A percentile compares a stretch with the other conserved stretches of the same genome.
Evolutionary conservation across 2,113 vertebrate species (phyloP).

Genomic region (Salvelinus sp.): DNA sequence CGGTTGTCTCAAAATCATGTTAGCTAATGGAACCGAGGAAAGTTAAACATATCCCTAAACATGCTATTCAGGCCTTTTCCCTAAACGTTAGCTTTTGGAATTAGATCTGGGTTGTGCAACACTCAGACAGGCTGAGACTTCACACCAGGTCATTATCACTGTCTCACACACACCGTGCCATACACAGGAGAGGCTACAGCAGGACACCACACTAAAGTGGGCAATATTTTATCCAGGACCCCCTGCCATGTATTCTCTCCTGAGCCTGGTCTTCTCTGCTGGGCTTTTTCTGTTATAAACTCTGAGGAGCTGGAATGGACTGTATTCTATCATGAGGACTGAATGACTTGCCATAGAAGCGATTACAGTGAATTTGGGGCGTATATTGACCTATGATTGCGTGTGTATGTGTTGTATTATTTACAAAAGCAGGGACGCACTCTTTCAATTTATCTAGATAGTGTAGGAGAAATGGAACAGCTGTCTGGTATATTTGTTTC

Average conservation of each 20-base stretch:
- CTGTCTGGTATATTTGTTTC: conserved; percentile 35
- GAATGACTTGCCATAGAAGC: background rate
- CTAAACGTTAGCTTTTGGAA: background rate
- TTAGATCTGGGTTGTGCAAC: too few species aligned
- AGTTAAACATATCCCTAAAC: background rate
- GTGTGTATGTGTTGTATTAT: background rate
- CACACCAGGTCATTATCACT: too few species aligned
- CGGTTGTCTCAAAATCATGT: too few species aligned
- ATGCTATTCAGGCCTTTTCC: background rate
- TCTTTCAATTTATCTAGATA: background rate
- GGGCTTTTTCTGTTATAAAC: background rate
- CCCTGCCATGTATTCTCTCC: background rate
- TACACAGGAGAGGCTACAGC: background rate
- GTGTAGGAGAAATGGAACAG: conserved; percentile 7
- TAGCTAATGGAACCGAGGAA: background rate
- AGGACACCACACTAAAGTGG: conserved; percentile 56
- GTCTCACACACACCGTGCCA: conserved; percentile 31
- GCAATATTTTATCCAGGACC: background rate
- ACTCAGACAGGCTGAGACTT: background rate
- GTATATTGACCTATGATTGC: conserved; percentile 10
- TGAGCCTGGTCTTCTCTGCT: background rate
- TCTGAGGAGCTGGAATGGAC: conserved; percentile 2
- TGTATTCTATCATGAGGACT: background rate
- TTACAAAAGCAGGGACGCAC: background rate
- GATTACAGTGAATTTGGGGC: background rate